Evolutionary conservation across 2,113 vertebrate genomes (phyloP), one percentile per base, ranked within the genome.

Genomic region (Patagioenas fasciata): DNA sequence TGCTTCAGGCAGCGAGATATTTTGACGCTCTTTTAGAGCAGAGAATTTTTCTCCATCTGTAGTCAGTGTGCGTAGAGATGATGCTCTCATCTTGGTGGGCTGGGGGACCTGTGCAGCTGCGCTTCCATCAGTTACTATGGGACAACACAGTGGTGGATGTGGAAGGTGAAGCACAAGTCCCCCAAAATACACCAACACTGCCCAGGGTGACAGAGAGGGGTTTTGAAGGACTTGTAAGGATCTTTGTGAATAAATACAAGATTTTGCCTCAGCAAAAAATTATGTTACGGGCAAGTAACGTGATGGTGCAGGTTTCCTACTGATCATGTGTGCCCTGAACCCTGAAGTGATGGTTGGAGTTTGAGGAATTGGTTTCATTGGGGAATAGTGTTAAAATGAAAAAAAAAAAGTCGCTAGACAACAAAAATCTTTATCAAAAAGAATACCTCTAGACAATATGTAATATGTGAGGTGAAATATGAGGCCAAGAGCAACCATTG

Each of bases 51-150:
- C 51, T 71, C 12, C 8, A 11, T 15, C 51, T 5, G 4, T n/a
- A 21, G 77, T 14, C n/a, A 2, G 1, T 16, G 9, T 23, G 31
- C 0, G 0, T 19, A 54, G 42, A 25, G 29, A 48, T 60, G 38
- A 13, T 9, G 20, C 11, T 47, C 44, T 47, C 44, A 47, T 47
- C 44, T 47, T 47, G 44, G 44, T 47, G 44, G 10, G 29, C 42
- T 67, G 51, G 47, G 40, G 23, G 67, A 67, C 25, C 6, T 38
- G 10, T n/a, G 25, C n/a, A 51, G 47, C 36, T 19, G 23, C 11
- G 0, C 9, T 62, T 24, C 29, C 5, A 5, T 0, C 1, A 2
- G 1, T 44, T 29, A 8, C 74, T 2, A 4, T n/a, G 42, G 51
- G 36, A 51, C 12, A 60, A 0, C 2, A 4, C 24, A 9, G n/a